Evolutionary conservation across 2,113 vertebrate species (phyloP), one percentile per base, ranked within the genome.

Genomic region (Leptosomus discolor): DNA sequence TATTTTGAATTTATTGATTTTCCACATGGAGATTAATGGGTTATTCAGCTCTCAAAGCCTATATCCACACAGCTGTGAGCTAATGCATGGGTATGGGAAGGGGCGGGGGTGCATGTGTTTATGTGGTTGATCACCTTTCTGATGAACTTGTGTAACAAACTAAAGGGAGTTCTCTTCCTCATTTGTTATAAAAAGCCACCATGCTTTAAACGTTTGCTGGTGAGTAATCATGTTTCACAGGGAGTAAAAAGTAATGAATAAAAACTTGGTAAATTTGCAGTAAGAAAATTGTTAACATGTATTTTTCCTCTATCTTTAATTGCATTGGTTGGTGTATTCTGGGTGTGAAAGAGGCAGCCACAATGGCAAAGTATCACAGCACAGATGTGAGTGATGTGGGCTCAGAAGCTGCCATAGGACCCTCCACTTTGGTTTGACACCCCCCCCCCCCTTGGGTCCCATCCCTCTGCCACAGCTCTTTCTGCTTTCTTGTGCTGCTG

Each of bases 1-100:
- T 98, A 97, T 90, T 96, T 97, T 97, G 91, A 97, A 98, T 98
- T 90, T 97, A 97, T 92, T 97, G 95, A 97, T 97, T 98, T 97
- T 97, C 90, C 95, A 80, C 91, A 64, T 74, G 58, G 91, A 94
- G 92, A 98, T 97, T 96, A 98, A 97, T 97, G 92, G 90, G 90
- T 94, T 96, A 85, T 96, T 98, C 68, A 91, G 85, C 69, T 96
- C 84, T 94, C 94, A 57, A 91, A 97, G 95, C 39, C 64, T 79
- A 34, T 90, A 71, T 91, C 69, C 80, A 86, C 91, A 96, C 84
- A 98, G 93, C 85, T 96, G 94, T 91, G 88, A 97, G 78, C 83
- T 94, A 89, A 95, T 84, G 63, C 60, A 65, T 29, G 79, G 75
- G 14, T 63, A 57, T n/a, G 41, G 75, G n/a, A 60, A 77, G 77